Evolutionary conservation across 2,888 invertebrate genomes (phyloP), one percentile per base, ranked within the genome.

Genomic region (Zygaena filipendulae): DNA sequence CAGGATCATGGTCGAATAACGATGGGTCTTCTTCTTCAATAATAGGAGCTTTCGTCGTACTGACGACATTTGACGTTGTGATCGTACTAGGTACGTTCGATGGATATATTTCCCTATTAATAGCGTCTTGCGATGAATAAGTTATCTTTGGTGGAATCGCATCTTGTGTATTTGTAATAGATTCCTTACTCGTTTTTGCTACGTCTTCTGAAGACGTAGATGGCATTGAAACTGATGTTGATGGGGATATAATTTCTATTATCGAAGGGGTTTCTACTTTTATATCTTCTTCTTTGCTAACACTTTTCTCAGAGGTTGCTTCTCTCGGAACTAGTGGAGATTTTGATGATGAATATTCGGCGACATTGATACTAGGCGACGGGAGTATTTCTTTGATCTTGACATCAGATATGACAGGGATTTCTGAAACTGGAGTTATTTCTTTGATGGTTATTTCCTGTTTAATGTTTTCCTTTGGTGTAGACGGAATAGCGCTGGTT

Each of bases 401-500:
- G 9, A 79, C 70, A 20, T 72, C 71, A 10, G 71, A 71, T 29
- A 70, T 66, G 25, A 66, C 53, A 2, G 81, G 74, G 14, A 77
- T 74, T 47, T 74, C 74, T 1, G 79, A 72, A 3, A 74, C 82
- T 0, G 83, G 84, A 3, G 84, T 83, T 3, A 85, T 84, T 57
- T 85, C 85, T 40, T 84, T 84, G 14, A 85, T 85, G 1, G 84
- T 84, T 13, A 81, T 69, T 42, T 69, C 62, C 35, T 59, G 69
- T 38, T 64, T 69, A 3, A 59, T 47, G 3, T 56, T 55, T 32
- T 64, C 66, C 27, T 59, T 59, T 0, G 52, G 47, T 8, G 48
- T 42, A 0, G 47, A 25, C 2, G 59, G 54, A 4, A 41, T 42
- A 4, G 41, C 47, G 25, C 47, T 52, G 1, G 43, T 34, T 20